Percentiles rank a stretch among this genome's conserved stretches.
These are phyloP conservation scores for Neofelis nebulosa DNA, from an alignment of 2,113 vertebrate genomes.

Conservation along the genomic window DNA sequence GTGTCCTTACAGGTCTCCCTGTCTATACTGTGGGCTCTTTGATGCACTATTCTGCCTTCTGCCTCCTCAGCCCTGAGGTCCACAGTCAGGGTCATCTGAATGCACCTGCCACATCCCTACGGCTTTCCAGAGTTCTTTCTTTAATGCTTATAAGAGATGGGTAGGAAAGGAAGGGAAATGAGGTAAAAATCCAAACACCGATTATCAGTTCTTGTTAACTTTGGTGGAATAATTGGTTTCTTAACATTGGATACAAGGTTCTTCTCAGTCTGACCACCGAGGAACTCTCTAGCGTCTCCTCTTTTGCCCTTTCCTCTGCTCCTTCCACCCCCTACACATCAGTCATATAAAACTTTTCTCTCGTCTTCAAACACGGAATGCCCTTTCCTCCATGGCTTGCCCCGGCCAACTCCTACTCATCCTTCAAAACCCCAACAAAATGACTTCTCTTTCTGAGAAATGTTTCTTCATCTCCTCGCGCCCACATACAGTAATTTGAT, in stretches of 20 bases:
- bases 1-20: rapidly evolving
- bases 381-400: not conserved
- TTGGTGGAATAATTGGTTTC: not conserved
- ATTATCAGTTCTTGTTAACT: not conserved
- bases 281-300: not conserved
- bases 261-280: not conserved
- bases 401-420: not conserved
- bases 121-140: not conserved
- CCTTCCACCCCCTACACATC: not conserved
- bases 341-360: not conserved
- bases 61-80: rapidly evolving
- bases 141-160: not conserved
- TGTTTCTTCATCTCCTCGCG: not conserved
- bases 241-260: not conserved
- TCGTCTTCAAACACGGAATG: not conserved
- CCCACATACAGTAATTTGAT: not conserved
- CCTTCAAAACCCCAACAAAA: not conserved
- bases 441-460: not conserved
- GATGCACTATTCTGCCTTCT: not conserved
- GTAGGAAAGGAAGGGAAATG: not conserved
- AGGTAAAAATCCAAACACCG: rapidly evolving
- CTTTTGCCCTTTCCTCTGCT: no score
- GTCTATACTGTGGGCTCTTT: not conserved
- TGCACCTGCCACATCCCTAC: rapidly evolving
- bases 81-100: rapidly evolving